phyloP scores from a whole-genome alignment of 2,797 vertebrate species.

The Pterois miles region DNA sequence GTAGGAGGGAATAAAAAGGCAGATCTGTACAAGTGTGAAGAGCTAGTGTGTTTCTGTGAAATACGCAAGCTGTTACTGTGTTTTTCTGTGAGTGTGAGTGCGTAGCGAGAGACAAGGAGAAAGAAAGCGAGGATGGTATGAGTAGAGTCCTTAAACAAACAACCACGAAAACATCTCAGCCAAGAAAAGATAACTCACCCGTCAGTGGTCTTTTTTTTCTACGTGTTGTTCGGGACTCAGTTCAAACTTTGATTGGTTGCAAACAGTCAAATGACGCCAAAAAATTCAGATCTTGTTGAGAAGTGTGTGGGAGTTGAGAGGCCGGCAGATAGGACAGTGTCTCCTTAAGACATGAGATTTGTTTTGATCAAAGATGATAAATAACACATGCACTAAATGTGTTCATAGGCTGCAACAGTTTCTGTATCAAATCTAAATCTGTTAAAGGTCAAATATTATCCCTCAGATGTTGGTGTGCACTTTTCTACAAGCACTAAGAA shows the following conservation, averaged over 20 bases:
- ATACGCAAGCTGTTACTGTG: conserved; percentile 59
- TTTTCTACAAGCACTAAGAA: conserved; percentile 61
- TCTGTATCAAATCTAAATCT: background rate
- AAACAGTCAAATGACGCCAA: background rate
- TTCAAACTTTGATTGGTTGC: background rate
- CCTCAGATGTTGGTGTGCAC: conserved; percentile 25
- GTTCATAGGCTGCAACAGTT: conserved; percentile 7
- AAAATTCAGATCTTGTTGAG: background rate
- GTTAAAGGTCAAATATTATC: conserved; percentile 39
- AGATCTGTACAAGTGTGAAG: conserved; percentile 49
- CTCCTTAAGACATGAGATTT: background rate
- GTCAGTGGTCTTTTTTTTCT: background rate
- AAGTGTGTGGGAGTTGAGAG: background rate
- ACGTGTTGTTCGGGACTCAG: conserved; percentile 7
- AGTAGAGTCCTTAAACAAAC: conserved; percentile 20
- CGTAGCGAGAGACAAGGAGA: conserved; percentile 11
- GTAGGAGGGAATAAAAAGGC: conserved; percentile 28
- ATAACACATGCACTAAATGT: background rate
- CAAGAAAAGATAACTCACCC: conserved; percentile 7
- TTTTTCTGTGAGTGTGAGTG: conserved; percentile 16
- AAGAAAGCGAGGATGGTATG: conserved; percentile 5
- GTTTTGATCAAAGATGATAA: background rate
- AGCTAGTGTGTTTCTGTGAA: conserved; percentile 53
- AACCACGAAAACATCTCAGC: conserved; percentile 4
- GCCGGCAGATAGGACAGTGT: background rate